Conservation (phyloP, 2,797 vertebrate genomes). For the Geotrypetes seraphini region DNA sequence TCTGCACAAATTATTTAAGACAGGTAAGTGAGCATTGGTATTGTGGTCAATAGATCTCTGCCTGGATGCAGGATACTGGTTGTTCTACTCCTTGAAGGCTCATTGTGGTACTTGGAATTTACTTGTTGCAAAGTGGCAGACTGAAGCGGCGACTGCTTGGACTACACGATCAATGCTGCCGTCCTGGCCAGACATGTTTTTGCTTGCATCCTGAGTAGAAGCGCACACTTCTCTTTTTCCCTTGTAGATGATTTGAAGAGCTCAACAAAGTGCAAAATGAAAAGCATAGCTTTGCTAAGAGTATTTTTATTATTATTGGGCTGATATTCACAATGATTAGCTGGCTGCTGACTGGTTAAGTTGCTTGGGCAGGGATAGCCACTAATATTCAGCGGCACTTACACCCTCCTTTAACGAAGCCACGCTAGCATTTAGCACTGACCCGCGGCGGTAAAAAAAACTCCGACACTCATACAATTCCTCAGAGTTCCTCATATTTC, state of each 20-base stretch:
- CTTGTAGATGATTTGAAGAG: no score
- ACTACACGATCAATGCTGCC: not conserved
- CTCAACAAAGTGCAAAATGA: not conserved
- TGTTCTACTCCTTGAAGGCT: not conserved
- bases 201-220: not conserved
- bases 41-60: slow-evolving; percentile 10
- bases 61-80: slow-evolving; percentile 9
- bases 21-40: slow-evolving; percentile 7
- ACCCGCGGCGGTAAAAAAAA: no score
- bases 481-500: no score
- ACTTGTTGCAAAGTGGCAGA: not conserved
- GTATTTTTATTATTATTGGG: no score
- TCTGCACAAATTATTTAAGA: slow-evolving; percentile 15
- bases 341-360: no score
- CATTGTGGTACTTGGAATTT: not conserved
- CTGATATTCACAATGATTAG: no score
- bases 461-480: no score
- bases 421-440: no score
- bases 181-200: not conserved
- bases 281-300: no score
- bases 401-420: no score
- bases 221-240: not conserved
- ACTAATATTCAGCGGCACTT: no score
- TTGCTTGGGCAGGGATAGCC: no score
- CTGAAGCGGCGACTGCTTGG: not conserved